Evolutionary conservation across 2,797 vertebrate species (phyloP).

Genomic region (Crypturellus tataupa): DNA sequence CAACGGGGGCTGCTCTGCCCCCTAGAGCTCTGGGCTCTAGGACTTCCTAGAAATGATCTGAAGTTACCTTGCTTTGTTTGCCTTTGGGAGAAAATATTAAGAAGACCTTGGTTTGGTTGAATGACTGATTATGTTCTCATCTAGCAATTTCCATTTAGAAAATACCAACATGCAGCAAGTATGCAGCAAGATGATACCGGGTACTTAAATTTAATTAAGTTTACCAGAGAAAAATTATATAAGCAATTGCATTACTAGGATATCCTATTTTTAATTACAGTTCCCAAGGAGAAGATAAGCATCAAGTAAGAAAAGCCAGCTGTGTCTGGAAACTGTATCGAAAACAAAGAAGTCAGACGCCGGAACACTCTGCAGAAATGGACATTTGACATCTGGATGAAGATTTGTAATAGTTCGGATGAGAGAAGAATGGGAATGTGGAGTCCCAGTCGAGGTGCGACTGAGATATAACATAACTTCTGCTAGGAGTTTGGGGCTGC

Average conservation of each 20-base stretch:
- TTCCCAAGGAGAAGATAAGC: constrained; percentile 22
- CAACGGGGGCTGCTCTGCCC: too few species aligned
- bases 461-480: not conserved
- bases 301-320: constrained; percentile 18
- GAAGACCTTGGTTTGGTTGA: not conserved
- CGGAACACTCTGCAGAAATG: constrained; percentile 1
- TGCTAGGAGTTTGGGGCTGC: not conserved
- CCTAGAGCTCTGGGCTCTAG: not conserved
- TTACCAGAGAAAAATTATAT: constrained; percentile 30
- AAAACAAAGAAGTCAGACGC: not conserved
- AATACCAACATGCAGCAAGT: not conserved
- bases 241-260: constrained; percentile 14
- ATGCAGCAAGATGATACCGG: not conserved
- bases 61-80: not conserved
- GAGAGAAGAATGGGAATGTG: not conserved
- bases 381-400: constrained; percentile 20
- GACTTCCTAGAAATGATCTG: not conserved
- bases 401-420: not conserved
- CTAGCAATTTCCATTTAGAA: not conserved
- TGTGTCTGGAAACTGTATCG: not conserved
- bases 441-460: accelerated
- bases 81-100: not conserved
- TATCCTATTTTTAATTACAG: constrained; percentile 47
- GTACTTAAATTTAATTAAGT: constrained; percentile 2
- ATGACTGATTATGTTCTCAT: not conserved